Evolutionary conservation across 2,888 invertebrate genomes (phyloP).

Genomic region (Erebia palarica): DNA sequence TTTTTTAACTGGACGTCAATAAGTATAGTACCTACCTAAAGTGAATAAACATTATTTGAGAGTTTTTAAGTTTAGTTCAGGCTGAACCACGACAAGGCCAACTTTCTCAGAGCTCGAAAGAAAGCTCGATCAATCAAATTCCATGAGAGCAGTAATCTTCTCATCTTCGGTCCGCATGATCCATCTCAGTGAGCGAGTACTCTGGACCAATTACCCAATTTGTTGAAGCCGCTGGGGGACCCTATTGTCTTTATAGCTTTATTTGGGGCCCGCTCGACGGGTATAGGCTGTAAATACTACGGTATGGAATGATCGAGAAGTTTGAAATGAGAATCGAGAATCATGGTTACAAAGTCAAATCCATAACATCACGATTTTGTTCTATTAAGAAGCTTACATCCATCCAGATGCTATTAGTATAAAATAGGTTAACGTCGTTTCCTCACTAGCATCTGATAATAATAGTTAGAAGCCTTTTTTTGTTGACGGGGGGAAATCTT

Average conservation of each 20-base stretch:
- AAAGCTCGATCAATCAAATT: constrained; percentile 16
- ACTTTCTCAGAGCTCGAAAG: constrained; percentile 2
- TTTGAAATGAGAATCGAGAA: background rate
- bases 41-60: no score
- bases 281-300: background rate
- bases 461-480: no score
- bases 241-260: constrained; percentile 43
- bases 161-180: constrained; percentile 30
- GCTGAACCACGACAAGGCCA: no score
- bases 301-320: constrained; percentile 14
- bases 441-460: no score
- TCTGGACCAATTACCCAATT: constrained; percentile 50
- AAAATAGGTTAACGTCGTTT: no score
- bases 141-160: constrained; percentile 13
- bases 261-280: constrained; percentile 40
- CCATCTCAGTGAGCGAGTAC: constrained; percentile 22
- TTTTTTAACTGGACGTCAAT: no score
- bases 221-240: constrained; percentile 45
- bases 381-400: no score
- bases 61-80: no score
- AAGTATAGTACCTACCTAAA: no score
- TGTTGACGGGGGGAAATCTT: no score
- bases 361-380: no score
- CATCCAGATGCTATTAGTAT: no score
- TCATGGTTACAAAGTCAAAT: background rate